These are phyloP conservation scores for Noctua fimbriata DNA, from an alignment of 2,888 invertebrate species.

Conservation along the genomic window DNA sequence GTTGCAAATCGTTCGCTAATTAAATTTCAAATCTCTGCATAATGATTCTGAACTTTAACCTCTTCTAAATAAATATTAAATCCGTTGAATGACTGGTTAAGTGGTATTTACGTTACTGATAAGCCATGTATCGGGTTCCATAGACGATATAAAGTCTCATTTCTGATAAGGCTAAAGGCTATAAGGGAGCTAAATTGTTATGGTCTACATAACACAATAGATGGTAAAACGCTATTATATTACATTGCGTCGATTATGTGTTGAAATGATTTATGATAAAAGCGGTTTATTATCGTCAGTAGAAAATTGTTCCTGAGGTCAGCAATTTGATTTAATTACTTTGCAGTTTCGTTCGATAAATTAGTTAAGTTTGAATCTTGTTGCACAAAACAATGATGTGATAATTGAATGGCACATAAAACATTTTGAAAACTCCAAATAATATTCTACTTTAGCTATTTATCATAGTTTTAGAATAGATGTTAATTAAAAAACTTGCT, in stretches of 20 bases:
- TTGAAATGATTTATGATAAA: constrained; percentile 64
- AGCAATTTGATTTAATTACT: constrained; percentile 1
- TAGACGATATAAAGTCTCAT: constrained; percentile 46
- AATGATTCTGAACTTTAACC: constrained; percentile 56
- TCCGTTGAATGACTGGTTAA: constrained; percentile 24
- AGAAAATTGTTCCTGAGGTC: constrained; percentile 10
- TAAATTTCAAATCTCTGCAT: constrained; percentile 61
- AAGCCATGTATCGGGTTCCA: constrained; percentile 50
- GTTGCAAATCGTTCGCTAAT: constrained; percentile 66
- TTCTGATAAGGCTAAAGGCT: constrained; percentile 59
- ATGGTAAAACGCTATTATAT: constrained; percentile 34
- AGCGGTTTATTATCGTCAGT: constrained; percentile 18
- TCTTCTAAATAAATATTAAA: constrained; percentile 35
- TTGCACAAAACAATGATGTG: neutral
- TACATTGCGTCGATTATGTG: constrained; percentile 56
- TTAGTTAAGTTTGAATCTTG: neutral
- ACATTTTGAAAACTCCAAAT: neutral
- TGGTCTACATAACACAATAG: constrained; percentile 62
- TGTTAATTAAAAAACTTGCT: neutral
- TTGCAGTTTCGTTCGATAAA: neutral
- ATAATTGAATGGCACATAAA: neutral
- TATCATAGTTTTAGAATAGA: neutral
- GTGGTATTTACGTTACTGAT: constrained; percentile 58
- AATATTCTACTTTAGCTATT: neutral
- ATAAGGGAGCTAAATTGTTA: constrained; percentile 49